Percentiles rank a stretch among this genome's conserved stretches.
Evolutionary conservation across 2,797 vertebrate genomes (phyloP).

Genomic region (Stomatorhinus walkeri): DNA sequence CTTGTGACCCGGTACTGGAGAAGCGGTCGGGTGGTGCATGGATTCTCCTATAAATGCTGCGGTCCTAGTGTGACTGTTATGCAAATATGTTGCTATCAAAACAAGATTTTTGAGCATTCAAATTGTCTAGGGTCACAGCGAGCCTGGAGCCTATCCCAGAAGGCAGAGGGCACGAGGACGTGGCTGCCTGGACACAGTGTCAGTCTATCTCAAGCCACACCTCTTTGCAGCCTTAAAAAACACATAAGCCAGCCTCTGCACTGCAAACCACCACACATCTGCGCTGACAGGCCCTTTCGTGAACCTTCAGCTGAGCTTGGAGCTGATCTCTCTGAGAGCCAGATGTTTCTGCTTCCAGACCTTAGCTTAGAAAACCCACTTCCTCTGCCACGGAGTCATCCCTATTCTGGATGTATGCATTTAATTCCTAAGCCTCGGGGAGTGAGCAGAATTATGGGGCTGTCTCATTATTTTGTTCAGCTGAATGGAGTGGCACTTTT

Average conservation of each 20-base stretch:
- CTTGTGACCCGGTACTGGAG: neutral
- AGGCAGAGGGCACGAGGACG: neutral
- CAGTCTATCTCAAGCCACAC: neutral
- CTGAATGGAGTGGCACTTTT: constrained; percentile 6
- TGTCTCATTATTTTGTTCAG: neutral
- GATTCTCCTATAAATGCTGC: neutral
- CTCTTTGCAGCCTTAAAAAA: neutral
- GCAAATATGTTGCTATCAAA: neutral
- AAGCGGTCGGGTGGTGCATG: neutral
- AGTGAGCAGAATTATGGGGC: neutral
- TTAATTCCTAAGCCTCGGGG: neutral
- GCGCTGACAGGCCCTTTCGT: neutral
- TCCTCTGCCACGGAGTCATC: neutral
- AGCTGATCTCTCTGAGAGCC: neutral
- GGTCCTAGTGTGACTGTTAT: neutral
- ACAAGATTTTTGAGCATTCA: neutral
- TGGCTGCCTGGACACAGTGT: neutral
- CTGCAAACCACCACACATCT: neutral
- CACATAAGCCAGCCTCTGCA: neutral
- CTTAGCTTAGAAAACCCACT: neutral
- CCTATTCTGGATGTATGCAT: neutral
- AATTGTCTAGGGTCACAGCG: neutral
- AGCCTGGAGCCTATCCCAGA: neutral
- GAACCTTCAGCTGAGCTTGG: neutral
- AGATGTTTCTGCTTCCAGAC: neutral